Base-by-base conservation (phyloP, 2,113 vertebrate species). In the Craseonycteris thonglongyai region DNA sequence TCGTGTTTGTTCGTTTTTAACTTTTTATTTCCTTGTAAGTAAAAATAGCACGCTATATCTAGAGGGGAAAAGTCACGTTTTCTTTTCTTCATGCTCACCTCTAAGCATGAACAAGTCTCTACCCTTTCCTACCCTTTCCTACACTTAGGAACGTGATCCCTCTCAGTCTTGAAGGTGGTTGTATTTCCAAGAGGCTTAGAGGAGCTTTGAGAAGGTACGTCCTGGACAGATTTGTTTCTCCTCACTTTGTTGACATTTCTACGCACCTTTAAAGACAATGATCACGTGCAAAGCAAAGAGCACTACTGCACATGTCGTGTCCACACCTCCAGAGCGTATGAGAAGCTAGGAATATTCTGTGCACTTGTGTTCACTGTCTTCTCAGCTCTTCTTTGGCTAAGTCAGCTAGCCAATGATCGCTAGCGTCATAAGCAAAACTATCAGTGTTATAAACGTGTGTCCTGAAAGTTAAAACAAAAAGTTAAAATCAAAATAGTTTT, bases 381-480 rank as follows among this genome's bases (percentile, higher is more conserved):
- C 95, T 96, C 12, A 84, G 51, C 38, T 95, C 97, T 90, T 95
- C 96, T 92, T 80, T 83, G 72, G 79, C 61, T 86, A 75, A n/a
- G 45, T 56, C 87, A 78, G 85, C 40, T 84, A 96, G 96, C 83
- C 95, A 89, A 18, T 12, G 26, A 40, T 72, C 47, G 84, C 38
- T 72, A 96, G 90, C 71, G 7, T 87, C 94, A 58, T 63, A 82
- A 96, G 76, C 90, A 96, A 87, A 89, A 94, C 38, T 85, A 88
- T 90, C 94, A 97, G 22, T 58, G 56, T 95, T 72, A 96, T 24
- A 84, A 28, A 89, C 47, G 24, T 79, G 5, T 82, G 75, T 26
- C 97, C 96, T 97, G 95, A 96, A 97, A 97, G 63, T 93, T 63
- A 93, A 96, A 96, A 92, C 89, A 94, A 83, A 86, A 93, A 79